Base-by-base conservation (phyloP, 30 jellyfish, hydroid and myxozoan species). In the Phacellophora camtschatica region DNA sequence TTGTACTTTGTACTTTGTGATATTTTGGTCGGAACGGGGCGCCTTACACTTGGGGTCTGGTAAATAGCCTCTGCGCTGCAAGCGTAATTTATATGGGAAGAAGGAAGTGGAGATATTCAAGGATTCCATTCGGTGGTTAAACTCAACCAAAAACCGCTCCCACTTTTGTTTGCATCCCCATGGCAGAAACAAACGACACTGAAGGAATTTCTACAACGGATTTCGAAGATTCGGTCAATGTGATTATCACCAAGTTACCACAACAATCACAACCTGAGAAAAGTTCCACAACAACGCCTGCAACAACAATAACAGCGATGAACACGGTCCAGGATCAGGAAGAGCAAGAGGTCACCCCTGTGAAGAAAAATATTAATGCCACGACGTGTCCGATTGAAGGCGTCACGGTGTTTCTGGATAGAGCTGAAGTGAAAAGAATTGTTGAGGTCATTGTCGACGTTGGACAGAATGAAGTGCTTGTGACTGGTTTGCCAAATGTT, bases 371-470 rank as follows among this genome's bases (percentile, higher is more conserved):
- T 53, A 33, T 56, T 27, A 7, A 51, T 0, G 68, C 83, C 8
- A 45, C 29, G 42, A 28, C 82, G 4, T 93, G 99, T 62, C 97
- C 97, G 23, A 83, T 87, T 15, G 82, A 80, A 16, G 80, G 71
- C 23, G 97, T 93, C 25, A 93, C 99, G 8, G 99, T 93, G 20
- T 93, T 93, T 71, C 45, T 81, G 9, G 99, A 93, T 74, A 66
- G 95, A 32, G 99, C 99, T 4, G 99, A 93, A 81, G 99, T 93
- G 19, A 81, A 82, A 28, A 71, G 97, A n/a, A 20, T 69, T 12
- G 82, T 85, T 36, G 84, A 76, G 5, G 92, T 83, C 6, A 72
- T 49, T 28, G 70, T 70, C 3, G 71, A 18, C 1, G 62, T 34
- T 5, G 95, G 95, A 10, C 90, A 86, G 42, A 65, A 39, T 49